Evolutionary conservation across 1,140 invertebrate species (phyloP), one percentile per base, ranked within the genome.

Genomic region (Trypoxylus dichotomus): DNA sequence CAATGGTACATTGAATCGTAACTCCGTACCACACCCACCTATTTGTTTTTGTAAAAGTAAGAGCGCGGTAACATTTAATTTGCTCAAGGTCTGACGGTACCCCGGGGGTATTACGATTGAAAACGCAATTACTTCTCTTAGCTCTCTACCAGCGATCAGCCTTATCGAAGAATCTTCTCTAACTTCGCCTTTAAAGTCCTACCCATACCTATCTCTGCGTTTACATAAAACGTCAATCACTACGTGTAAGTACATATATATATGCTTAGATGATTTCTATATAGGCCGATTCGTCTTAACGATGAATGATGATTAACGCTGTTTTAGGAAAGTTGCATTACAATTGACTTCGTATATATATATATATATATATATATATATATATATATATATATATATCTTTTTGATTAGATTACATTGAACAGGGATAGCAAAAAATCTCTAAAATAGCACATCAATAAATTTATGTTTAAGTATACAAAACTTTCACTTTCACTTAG

Each of bases 1-100:
- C 47, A 10, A 68, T 68, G 11, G 3, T 29, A 68, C 24, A 27
- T 27, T 10, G 24, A 27, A 13, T 68, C 19, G 24, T 13, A 25
- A 1, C 13, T 24, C 24, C 24, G 24, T n/a, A 54, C 60, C 60
- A 24, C 60, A 68, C 60, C 60, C 60, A 68, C 24, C 60, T 29
- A 29, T 68, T 29, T 29, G 27, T 68, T 68, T 68, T 68, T 68
- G 60, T 68, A 68, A 68, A 68, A 68, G 60, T 68, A 68, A 68
- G 60, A 68, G 60, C 24, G 10, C 24, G 8, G 21, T 68, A 68
- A 68, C 60, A 68, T 68, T 68, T 68, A 68, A 68, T 68, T 68
- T 68, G 60, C 60, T 68, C 60, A 68, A 68, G 60, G 60, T 68
- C 60, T 15, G 60, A 27, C 60, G 3, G 24, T 68, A 29, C 24